Base-by-base conservation (phyloP, 2,797 vertebrate genomes). In the Macrochelys suwanniensis region DNA sequence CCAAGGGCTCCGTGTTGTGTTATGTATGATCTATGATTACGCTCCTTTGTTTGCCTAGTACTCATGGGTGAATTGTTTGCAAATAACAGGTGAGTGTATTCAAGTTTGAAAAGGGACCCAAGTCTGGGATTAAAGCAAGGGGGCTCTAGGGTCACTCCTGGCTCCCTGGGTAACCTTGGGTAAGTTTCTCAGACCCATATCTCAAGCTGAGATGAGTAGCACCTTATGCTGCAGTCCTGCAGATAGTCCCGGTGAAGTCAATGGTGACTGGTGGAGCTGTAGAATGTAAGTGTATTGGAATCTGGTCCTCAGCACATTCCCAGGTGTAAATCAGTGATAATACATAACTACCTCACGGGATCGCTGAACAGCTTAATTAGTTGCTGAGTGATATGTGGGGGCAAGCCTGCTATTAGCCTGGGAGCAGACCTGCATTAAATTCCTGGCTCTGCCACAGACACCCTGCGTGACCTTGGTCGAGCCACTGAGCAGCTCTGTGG, bases 41-140 rank as follows among this genome's bases (percentile, higher is more conserved):
- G 83, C 84, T 68, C 45, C 85, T 92, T 49, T 96, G 92, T 97
- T 97, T 97, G 96, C 79, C 5, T 0, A 96, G 88, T 50, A 89
- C 96, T 96, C 71, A 79, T 50, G 92, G 90, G 84, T 85, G 95
- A 97, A 94, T 91, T 88, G 87, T 89, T 92, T 93, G 96, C 93
- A 95, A 96, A 97, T 82, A 97, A 95, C 96, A 95, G 95, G 97
- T 94, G 95, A 93, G 94, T 92, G 95, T 92, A 71, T 91, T 92
- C 95, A 78, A 45, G 9, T 54, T 42, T 2, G 81, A 77, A 90
- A 33, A 4, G 82, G 87, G 89, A 25, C 26, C 94, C 53, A 71
- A 87, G 79, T 76, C 16, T 74, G 82, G 82, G 96, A 84, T 92
- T 95, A 89, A 93, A 94, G 37, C 68, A 23, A 71, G n/a, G 11